Base-by-base conservation (phyloP, 2,113 vertebrate genomes). In the Microtus pennsylvanicus region DNA sequence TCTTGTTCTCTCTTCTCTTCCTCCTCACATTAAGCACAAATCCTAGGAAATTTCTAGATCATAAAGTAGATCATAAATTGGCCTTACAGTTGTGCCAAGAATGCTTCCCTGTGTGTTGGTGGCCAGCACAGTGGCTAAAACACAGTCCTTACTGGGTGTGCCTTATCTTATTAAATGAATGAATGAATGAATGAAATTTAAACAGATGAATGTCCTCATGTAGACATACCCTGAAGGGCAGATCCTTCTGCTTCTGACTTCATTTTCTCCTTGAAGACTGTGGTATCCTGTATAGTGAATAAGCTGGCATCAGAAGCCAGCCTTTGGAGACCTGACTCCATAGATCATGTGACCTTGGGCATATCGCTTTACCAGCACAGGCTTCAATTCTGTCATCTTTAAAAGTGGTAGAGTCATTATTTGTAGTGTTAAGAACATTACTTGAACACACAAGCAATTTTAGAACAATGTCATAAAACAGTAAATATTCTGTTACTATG, bases 401-500 rank as follows among this genome's bases (percentile, higher is more conserved):
- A 87, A 91, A 96, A 87, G 89, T 55, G 47, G 2, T 77, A 69
- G 24, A 81, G 33, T 58, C 67, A 52, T 75, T 93, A 35, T 87
- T 89, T 88, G 9, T 94, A 82, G 50, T 77, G 3, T 70, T 74
- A 87, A 94, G 69, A 91, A 30, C 28, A 74, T 95, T 50, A 33
- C 65, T 50, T 50, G 45, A 50, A 16, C 12, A 80, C 47, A 61
- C 7, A 85, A 45, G 45, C 11, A 85, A 45, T 87, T 72, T 87
- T 75, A 91, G 61, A 87, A 42, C 89, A 77, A 63, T 38, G 74
- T 42, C 42, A 72, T 21, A 67, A 14, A 58, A 55, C 3, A 87
- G 77, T 83, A 21, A 35, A 19, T 19, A 86, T 77, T 45, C 81
- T 33, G 28, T 16, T 70, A 19, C 65, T 74, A 78, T 55, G 77